phyloP scores from a whole-genome alignment of 1,140 invertebrate species.

The Sarcophaga bullata region DNA sequence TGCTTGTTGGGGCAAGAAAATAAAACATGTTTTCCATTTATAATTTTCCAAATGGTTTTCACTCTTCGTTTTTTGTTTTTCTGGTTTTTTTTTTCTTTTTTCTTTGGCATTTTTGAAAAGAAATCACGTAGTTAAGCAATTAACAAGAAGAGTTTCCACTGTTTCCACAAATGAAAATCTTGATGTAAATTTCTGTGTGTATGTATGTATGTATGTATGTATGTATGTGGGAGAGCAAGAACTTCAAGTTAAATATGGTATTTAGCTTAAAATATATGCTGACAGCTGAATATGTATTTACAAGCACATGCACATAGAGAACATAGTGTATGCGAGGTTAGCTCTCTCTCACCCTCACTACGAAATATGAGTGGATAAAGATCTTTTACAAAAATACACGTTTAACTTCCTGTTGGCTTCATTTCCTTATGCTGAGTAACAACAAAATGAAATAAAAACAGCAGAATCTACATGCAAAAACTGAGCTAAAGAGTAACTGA shows the following conservation, averaged over 20 bases:
- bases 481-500: no score
- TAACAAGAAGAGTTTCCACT: slow-evolving; percentile 50
- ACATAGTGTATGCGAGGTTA: no score
- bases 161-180: background rate
- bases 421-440: slow-evolving; percentile 4
- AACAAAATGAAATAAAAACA: background rate
- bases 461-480: no score
- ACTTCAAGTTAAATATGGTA: slow-evolving; percentile 31
- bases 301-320: no score
- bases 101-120: slow-evolving; percentile 55
- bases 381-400: background rate
- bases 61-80: slow-evolving; percentile 13
- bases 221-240: background rate
- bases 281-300: no score
- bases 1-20: slow-evolving; percentile 13
- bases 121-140: slow-evolving; percentile 66
- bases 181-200: background rate
- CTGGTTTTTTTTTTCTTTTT: no score
- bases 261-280: slow-evolving; percentile 4
- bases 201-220: background rate
- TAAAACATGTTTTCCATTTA: slow-evolving; percentile 31
- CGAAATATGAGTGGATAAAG: no score
- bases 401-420: slow-evolving; percentile 3
- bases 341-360: no score
- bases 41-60: slow-evolving; percentile 39